Conservation (phyloP, 1,140 invertebrate species). For the Lucilia sericata region DNA sequence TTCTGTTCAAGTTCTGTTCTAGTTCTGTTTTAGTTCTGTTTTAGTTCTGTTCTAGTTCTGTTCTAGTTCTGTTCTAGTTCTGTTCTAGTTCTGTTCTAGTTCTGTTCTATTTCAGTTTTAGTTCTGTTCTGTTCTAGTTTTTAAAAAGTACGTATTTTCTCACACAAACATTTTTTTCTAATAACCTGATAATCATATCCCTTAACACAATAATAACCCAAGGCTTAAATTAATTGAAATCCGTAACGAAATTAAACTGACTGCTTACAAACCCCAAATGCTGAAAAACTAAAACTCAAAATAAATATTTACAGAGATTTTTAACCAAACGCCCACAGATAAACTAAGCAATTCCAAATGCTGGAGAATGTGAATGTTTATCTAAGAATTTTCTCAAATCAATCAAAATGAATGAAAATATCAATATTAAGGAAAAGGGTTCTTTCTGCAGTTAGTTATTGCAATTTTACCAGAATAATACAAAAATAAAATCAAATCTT, state of each 20-base stretch:
- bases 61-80: no score
- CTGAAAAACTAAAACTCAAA: neutral
- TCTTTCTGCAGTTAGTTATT: neutral
- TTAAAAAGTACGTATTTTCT: no score
- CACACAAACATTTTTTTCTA: neutral
- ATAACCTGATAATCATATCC: neutral
- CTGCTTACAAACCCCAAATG: neutral
- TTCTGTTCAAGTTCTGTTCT: no score
- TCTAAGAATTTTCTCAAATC: slow-evolving; percentile 20
- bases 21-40: no score
- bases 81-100: no score
- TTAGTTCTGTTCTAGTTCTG: no score
- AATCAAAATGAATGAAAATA: neutral
- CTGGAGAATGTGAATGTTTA: slow-evolving; percentile 8
- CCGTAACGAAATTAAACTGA: neutral
- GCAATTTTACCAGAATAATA: neutral
- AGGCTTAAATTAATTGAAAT: neutral
- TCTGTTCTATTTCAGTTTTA: no score
- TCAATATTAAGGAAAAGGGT: neutral
- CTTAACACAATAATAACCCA: neutral
- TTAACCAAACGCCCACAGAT: slow-evolving; percentile 2
- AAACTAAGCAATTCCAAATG: neutral
- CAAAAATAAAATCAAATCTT: neutral
- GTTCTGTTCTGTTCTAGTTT: no score
- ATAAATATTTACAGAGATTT: neutral